phyloP scores from a whole-genome alignment of 2,797 vertebrate genomes.

The Danio tinwini region DNA sequence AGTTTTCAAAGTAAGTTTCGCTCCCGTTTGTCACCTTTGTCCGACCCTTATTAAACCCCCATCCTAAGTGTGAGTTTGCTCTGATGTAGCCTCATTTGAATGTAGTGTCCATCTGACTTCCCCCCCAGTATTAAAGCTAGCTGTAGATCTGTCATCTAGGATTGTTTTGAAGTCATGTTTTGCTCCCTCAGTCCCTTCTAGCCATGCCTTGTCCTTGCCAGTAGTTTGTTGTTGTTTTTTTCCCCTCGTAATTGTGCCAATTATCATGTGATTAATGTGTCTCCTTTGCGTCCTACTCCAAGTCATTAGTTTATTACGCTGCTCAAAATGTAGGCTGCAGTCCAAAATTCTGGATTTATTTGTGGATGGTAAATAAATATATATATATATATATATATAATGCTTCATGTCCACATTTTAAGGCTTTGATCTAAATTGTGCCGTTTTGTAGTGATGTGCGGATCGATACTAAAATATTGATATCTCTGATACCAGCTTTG shows the following conservation, averaged over 20 bases:
- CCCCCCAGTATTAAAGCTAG: not conserved
- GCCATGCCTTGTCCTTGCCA: not conserved
- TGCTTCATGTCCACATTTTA: too few relatives aligned
- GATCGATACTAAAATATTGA: too few relatives aligned
- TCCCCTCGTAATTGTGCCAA: constrained; percentile 1
- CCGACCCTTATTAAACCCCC: constrained; percentile 13
- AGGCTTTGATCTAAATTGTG: too few relatives aligned
- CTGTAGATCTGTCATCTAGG: not conserved
- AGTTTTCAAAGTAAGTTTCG: constrained; percentile 82
- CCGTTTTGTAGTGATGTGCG: too few relatives aligned
- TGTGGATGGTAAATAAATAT: too few relatives aligned
- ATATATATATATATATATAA: too few relatives aligned
- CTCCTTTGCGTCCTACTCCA: constrained; percentile 11
- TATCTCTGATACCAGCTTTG: too few relatives aligned
- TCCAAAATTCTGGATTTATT: not conserved
- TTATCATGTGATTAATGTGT: constrained; percentile 17
- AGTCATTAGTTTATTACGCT: constrained; percentile 12
- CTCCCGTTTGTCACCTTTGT: not conserved
- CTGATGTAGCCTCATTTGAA: not conserved
- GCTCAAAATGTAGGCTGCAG: not conserved
- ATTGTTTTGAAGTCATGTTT: constrained; percentile 1
- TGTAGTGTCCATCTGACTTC: constrained; percentile 6
- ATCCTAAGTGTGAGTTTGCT: constrained; percentile 22
- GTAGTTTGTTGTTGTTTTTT: not conserved
- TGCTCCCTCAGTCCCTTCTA: not conserved